Base-by-base conservation (phyloP, 2,113 vertebrate species). In the Hiodon tergisus region DNA sequence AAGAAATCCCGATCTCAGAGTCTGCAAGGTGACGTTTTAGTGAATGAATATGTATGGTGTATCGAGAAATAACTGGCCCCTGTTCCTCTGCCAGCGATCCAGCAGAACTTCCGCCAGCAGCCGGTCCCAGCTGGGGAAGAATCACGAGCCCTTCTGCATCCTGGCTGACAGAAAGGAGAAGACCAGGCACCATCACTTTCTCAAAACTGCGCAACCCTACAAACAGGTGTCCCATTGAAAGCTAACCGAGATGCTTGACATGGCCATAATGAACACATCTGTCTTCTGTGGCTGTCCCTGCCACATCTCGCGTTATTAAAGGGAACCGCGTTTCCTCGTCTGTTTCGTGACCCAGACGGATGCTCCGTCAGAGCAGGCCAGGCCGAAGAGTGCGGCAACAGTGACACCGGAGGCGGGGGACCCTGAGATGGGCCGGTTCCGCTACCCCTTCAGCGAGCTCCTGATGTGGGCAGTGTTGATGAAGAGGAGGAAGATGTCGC, bases 201-300 rank as follows among this genome's bases (percentile, higher is more conserved):
- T 99, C 85, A 98, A 98, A 88, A 98, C 96, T 50, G 97, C 97
- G 0, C 97, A 99, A 87, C 97, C 97, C 0, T 99, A 99, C 87
- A 97, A 98, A 89, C 95, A 95, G 93, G 97, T 98, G 54, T 55
- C 13, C 14, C 53, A 14, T 75, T 8, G 6, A 46, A 68, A 6
- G 10, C 11, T 14, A 51, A 6, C 47, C 48, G 11, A 51, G 47
- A 3, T 14, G n/a, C 11, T 50, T 47, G 31, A 31, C 31, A 31
- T 31, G 31, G 31, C 31, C 31, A 31, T 31, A 31, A 31, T 31
- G 31, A 31, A 31, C 31, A 31, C 31, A 31, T 31, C 31, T 31
- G 31, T 31, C 31, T 31, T 31, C 31, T 31, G 31, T 2, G 31
- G 31, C 31, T 31, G 31, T 31, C 31, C 31, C 31, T 31, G 31